phyloP scores from a whole-genome alignment of 1,140 invertebrate genomes.

The Euwallacea fornicatus region DNA sequence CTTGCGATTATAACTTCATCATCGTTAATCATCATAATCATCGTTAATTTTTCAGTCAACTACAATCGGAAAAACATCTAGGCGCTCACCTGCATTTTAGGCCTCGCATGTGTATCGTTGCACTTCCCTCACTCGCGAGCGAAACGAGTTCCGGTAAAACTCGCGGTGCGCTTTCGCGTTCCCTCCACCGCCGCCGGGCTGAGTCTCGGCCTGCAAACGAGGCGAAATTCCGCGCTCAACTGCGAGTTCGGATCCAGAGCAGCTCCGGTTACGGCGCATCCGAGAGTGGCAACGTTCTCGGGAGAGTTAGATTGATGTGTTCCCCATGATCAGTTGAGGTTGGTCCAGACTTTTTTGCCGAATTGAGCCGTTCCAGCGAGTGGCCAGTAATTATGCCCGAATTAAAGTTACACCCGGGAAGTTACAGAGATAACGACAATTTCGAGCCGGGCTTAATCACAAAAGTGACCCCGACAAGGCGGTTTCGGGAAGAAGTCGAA shows the following conservation, averaged over 20 bases:
- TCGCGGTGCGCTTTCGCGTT: neutral
- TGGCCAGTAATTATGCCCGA: neutral
- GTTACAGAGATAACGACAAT: neutral
- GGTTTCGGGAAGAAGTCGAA: too few relatives aligned
- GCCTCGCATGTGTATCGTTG: too few relatives aligned
- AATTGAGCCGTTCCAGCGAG: conserved; percentile 6
- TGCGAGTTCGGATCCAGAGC: neutral
- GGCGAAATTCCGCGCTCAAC: conserved; percentile 6
- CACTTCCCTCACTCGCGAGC: too few relatives aligned
- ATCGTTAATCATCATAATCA: too few relatives aligned
- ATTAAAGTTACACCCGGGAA: neutral
- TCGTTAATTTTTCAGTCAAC: too few relatives aligned
- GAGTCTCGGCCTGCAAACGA: neutral
- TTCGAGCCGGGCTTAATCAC: neutral
- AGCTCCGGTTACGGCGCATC: conserved; percentile 1
- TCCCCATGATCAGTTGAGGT: conserved; percentile 15
- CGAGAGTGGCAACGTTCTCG: neutral
- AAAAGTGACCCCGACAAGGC: neutral
- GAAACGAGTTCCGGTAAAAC: too few relatives aligned
- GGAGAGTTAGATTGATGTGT: conserved; percentile 7
- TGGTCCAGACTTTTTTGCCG: conserved; percentile 1
- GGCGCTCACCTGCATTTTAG: too few relatives aligned
- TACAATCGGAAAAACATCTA: too few relatives aligned
- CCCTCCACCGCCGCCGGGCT: neutral
- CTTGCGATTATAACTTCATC: too few relatives aligned